Evolutionary conservation across 2,113 vertebrate species (phyloP), one percentile per base, ranked within the genome.

Genomic region (Zapornia atra): DNA sequence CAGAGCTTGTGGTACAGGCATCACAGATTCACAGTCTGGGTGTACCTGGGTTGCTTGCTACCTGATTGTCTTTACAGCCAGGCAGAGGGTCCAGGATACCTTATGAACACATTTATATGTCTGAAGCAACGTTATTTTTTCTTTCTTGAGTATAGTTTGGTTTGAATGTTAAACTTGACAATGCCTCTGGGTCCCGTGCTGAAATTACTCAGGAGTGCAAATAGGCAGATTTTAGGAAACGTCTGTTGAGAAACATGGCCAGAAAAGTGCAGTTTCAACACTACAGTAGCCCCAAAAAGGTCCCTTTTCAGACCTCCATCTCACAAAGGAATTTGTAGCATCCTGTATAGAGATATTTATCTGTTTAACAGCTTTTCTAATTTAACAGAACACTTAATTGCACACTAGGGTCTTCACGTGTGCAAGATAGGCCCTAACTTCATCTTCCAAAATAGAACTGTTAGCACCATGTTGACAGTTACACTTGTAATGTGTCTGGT

Each of bases 141-240:
- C 28, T 73, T 76, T 42, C n/a, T 54, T 80, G 33, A 68, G 9
- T 73, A 40, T 51, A 36, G 38, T 54, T 71, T 77, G 51, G 4
- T n/a, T 79, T 84, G 42, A 70, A 36, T 80, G 64, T 46, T 94
- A 84, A 83, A 48, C n/a, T 80, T 38, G 25, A 65, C 29, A 60
- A 15, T 59, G 38, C 29, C 6, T 42, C 25, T 71, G 13, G 15
- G 14, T 75, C 50, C n/a, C 25, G 26, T n/a, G 57, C 25, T 75
- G 11, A 69, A 21, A 56, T 29, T n/a, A 73, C 56, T 56, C 51
- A 54, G 29, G 38, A 48, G 8, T 60, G 14, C 31, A 28, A 29
- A 61, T 5, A 26, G n/a, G 15, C 11, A 64, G 44, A 46, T 53
- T 54, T 59, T 69, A 56, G 26, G 53, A 42, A 53, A 42, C 8